Base-by-base conservation (phyloP, 1,140 invertebrate species). In the Procambarus virginalis region DNA sequence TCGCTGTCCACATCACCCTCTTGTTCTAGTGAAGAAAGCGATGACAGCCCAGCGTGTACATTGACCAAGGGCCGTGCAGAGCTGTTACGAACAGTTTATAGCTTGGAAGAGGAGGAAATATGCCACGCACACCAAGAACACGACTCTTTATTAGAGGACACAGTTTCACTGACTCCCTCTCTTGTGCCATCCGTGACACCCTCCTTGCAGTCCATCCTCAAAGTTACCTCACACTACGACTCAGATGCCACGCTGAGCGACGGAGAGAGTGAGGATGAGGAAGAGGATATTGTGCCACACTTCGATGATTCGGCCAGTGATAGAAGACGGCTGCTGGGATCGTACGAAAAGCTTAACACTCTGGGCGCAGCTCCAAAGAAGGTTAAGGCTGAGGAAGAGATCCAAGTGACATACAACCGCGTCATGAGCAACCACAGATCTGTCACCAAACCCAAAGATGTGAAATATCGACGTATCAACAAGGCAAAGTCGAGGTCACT, bases 341-440 rank as follows among this genome's bases (percentile, higher is more conserved):
- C 89, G 64, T 92, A 82, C 80, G 91, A 90, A 82, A 91, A 87
- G 76, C 82, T 84, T 14, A 91, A 89, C 60, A 84, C 79, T 34
- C 60, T 80, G 22, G 49, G n/a, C 14, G 73, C 78, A 48, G n/a
- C 77, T 10, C 48, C 76, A 10, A 51, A 51, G 9, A 79, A 55
- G n/a, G 5, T 73, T 12, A 83, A 76, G 60, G 60, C 79, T 10
- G 92, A 92, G 51, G 92, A 92, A 48, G 77, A 91, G 73, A 91
- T 92, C 22, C 93, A 92, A 84, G 91, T 91, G 10, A 96, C 96
- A 9, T 97, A 97, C 93, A 97, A 97, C 94, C 94, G 97, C 91
- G 97, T 97, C 77, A 97, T 97, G 97, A 97, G 96, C 48, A 98
- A 97, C 93, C 97, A 98, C 94, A 95, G 97, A 90, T 97, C 97